A percentile compares a stretch with the other conserved stretches of the same genome.
These are phyloP conservation scores for Pantherophis guttatus DNA, from an alignment of 2,113 vertebrate species.

Conservation along the genomic window DNA sequence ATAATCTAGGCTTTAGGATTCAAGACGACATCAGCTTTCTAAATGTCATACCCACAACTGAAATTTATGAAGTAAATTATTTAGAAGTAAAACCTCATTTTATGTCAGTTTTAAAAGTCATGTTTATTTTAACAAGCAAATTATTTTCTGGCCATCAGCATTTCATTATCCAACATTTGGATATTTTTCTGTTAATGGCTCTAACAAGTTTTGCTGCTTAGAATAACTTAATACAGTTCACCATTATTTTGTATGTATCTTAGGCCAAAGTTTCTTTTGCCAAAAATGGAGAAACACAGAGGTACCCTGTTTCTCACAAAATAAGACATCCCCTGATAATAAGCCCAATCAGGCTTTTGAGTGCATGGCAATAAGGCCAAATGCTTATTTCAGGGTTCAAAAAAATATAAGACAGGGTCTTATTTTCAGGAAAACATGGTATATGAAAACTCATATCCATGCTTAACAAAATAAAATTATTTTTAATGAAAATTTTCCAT, in stretches of 20 bases:
- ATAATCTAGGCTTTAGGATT: neutral
- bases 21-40: neutral
- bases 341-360: no score
- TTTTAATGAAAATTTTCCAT: constrained; percentile 22
- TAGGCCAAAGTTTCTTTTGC: neutral
- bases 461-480: constrained; percentile 39
- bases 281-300: constrained; percentile 18
- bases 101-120: neutral
- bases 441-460: constrained; percentile 31
- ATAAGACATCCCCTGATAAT: no score
- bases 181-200: neutral
- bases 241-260: neutral
- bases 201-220: neutral
- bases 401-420: no score
- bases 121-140: neutral
- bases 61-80: neutral
- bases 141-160: neutral
- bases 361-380: no score
- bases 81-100: neutral
- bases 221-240: neutral
- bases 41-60: neutral
- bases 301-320: neutral
- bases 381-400: no score
- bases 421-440: neutral
- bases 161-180: neutral